phyloP scores from a whole-genome alignment of 2,113 vertebrate species.

The Electrona antarctica region DNA sequence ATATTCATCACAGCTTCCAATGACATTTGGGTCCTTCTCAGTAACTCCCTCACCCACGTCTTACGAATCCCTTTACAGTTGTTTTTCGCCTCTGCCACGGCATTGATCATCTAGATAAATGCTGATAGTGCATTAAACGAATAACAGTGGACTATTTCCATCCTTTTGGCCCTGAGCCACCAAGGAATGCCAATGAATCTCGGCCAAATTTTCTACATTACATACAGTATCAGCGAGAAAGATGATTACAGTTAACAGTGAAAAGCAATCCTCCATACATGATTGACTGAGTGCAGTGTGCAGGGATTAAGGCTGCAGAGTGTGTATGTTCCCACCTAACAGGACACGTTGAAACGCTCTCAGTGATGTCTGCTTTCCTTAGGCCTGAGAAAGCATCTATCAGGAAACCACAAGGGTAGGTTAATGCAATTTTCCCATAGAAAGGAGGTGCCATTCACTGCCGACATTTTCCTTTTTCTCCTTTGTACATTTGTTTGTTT shows the following conservation, averaged over 20 bases:
- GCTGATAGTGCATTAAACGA: not conserved
- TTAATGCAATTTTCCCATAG: too few species aligned
- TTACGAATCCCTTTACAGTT: constrained; percentile 1
- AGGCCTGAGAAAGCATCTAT: too few species aligned
- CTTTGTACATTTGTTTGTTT: too few species aligned
- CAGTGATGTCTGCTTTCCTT: too few species aligned
- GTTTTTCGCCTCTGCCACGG: not conserved
- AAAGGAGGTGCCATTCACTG: too few species aligned
- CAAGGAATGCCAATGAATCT: not conserved
- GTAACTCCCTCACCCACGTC: not conserved
- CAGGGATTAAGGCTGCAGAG: not conserved
- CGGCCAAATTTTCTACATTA: not conserved
- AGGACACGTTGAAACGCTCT: too few species aligned
- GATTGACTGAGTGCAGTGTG: constrained; percentile 1
- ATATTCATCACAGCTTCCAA: not conserved
- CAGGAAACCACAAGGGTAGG: too few species aligned
- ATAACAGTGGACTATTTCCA: constrained; percentile 11
- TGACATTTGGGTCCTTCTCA: not conserved
- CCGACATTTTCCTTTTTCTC: too few species aligned
- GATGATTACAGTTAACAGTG: constrained; percentile 4
- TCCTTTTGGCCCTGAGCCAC: not conserved
- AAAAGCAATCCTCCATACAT: not conserved
- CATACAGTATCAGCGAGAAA: not conserved
- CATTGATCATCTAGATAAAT: constrained; percentile 8
- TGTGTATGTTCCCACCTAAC: not conserved